Evolutionary conservation across 2,888 invertebrate genomes (phyloP).

Genomic region (Monochamus alternatus): DNA sequence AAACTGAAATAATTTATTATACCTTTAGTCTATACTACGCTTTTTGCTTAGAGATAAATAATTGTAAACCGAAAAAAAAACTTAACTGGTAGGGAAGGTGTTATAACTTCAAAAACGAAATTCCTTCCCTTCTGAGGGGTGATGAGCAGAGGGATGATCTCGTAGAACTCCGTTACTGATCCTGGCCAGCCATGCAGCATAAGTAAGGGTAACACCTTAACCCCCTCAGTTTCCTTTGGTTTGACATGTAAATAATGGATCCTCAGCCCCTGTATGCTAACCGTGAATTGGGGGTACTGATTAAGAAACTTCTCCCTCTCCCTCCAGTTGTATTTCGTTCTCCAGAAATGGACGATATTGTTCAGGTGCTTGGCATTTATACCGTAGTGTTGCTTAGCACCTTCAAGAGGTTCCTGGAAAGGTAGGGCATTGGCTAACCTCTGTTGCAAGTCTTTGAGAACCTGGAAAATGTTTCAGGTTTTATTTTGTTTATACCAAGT

Average conservation of each 20-base stretch:
- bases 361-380: constrained; percentile 81
- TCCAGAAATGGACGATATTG: constrained; percentile 86
- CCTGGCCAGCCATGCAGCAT: constrained; percentile 94
- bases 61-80: too few species aligned
- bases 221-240: constrained; percentile 67
- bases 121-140: constrained; percentile 70
- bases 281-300: constrained; percentile 72
- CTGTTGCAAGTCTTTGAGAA: constrained; percentile 59
- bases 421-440: constrained; percentile 72
- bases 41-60: too few species aligned
- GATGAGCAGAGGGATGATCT: constrained; percentile 81
- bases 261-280: constrained; percentile 80
- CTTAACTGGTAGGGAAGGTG: constrained; percentile 73
- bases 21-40: too few species aligned
- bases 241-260: constrained; percentile 75
- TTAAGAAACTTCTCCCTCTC: constrained; percentile 78
- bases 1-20: too few species aligned
- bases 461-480: constrained; percentile 18
- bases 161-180: constrained; percentile 88
- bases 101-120: constrained; percentile 79
- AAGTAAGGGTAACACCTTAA: constrained; percentile 77
- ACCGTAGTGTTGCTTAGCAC: constrained; percentile 77
- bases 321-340: constrained; percentile 80
- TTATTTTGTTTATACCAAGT: too few species aligned
- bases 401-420: constrained; percentile 75